Percentiles rank a stretch among this genome's conserved stretches.
phyloP scores from a whole-genome alignment of 2,888 invertebrate genomes.

The Drosophila atripex region DNA sequence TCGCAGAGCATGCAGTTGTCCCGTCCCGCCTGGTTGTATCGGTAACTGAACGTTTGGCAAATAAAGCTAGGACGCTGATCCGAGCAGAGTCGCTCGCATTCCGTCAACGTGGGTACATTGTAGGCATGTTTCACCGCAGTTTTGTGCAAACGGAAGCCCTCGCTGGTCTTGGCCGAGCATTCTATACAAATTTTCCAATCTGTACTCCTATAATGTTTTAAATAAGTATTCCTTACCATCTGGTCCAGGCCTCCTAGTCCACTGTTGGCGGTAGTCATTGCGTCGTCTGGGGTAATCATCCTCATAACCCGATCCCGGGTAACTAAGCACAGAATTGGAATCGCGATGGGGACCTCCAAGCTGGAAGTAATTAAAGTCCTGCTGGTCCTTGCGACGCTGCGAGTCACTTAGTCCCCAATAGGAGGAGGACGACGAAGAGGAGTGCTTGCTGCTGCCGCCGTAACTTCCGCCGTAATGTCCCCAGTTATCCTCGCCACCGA shows the following conservation, averaged over 20 bases:
- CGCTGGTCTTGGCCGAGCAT: slow-evolving; percentile 90
- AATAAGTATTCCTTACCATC: slow-evolving; percentile 77
- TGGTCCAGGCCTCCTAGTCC: slow-evolving; percentile 83
- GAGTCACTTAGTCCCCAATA: slow-evolving; percentile 85
- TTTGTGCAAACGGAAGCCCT: slow-evolving; percentile 90
- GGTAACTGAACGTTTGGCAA: slow-evolving; percentile 91
- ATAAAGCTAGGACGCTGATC: slow-evolving; percentile 87
- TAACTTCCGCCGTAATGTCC: slow-evolving; percentile 87
- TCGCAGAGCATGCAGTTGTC: slow-evolving; percentile 92
- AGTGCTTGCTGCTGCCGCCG: slow-evolving; percentile 84
- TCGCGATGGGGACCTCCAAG: slow-evolving; percentile 83
- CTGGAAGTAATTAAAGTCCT: slow-evolving; percentile 84
- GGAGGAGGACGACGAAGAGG: slow-evolving; percentile 79
- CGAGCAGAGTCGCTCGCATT: slow-evolving; percentile 91
- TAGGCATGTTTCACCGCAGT: slow-evolving; percentile 88
- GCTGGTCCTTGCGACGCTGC: slow-evolving; percentile 81
- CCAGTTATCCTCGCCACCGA: slow-evolving; percentile 85
- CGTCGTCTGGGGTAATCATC: slow-evolving; percentile 67
- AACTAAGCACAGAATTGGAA: slow-evolving; percentile 84
- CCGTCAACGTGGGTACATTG: slow-evolving; percentile 88
- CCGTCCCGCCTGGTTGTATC: slow-evolving; percentile 84
- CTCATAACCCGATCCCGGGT: slow-evolving; percentile 84
- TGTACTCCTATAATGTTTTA: fast-evolving
- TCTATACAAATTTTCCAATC: slow-evolving; percentile 83
- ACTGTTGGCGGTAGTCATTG: slow-evolving; percentile 81